A percentile compares a stretch with the other conserved stretches of the same genome.
These are phyloP conservation scores for Romanogobio albipinnatus DNA, from an alignment of 2,113 vertebrate species.

Conservation along the genomic window DNA sequence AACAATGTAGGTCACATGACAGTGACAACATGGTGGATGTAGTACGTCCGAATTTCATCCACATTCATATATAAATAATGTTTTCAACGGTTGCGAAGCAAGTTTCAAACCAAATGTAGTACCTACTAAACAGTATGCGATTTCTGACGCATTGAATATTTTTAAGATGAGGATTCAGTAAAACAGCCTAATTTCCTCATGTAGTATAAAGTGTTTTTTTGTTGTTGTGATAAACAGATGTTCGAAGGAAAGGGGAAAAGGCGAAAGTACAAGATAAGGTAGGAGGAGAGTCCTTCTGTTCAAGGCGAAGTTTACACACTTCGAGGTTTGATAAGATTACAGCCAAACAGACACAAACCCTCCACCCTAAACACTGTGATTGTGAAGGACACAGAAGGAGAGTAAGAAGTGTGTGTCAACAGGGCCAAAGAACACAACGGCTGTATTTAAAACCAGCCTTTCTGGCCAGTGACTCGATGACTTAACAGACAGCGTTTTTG, in stretches of 20 bases:
- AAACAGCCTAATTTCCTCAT: neutral
- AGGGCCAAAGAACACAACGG: neutral
- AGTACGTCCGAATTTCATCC: no score
- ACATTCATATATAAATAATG: no score
- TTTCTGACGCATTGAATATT: neutral
- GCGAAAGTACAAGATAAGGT: neutral
- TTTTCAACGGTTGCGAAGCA: no score
- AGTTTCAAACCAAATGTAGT: no score
- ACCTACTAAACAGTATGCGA: no score
- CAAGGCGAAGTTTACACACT: slow-evolving; percentile 19
- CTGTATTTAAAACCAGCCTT: neutral
- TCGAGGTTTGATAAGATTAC: slow-evolving; percentile 44
- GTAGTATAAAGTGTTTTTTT: neutral
- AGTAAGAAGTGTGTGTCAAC: neutral
- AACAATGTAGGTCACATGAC: no score
- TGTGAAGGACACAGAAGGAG: neutral
- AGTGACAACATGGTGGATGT: no score
- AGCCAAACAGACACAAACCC: slow-evolving; percentile 18
- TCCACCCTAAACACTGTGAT: slow-evolving; percentile 6
- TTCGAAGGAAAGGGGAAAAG: neutral
- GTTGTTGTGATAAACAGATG: neutral
- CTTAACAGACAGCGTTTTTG: neutral
- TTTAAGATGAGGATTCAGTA: neutral
- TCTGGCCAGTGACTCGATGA: neutral
- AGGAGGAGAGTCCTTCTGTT: neutral